phyloP scores from a whole-genome alignment of 2,888 invertebrate species.

The Drosophila colorata region DNA sequence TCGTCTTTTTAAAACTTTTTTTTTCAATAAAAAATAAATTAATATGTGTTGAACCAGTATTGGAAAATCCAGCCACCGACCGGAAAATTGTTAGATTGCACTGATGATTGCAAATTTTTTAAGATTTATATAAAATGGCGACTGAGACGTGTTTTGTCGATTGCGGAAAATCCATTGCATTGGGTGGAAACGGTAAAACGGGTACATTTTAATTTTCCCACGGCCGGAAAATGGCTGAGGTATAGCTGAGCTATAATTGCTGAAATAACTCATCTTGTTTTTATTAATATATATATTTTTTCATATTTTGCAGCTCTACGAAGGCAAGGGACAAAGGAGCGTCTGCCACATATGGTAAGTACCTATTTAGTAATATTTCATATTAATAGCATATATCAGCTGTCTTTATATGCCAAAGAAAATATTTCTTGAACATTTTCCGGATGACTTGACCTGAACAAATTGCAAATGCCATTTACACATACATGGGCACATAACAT shows the following conservation, averaged over 20 bases:
- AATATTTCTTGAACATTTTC: not conserved
- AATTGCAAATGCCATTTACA: constrained; percentile 50
- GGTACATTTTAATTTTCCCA: too few species aligned
- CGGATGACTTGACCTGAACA: constrained; percentile 27
- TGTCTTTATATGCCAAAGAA: too few species aligned
- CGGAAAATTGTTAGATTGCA: not conserved
- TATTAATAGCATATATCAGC: too few species aligned
- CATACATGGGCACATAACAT: constrained; percentile 32
- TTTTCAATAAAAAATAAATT: too few species aligned
- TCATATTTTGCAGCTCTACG: too few species aligned
- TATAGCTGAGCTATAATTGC: not conserved
- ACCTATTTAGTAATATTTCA: too few species aligned
- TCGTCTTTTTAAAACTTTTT: too few species aligned
- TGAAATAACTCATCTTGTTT: not conserved
- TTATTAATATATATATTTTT: too few species aligned
- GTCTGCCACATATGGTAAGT: too few species aligned
- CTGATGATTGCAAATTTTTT: not conserved
- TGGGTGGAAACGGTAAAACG: not conserved
- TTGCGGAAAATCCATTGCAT: not conserved
- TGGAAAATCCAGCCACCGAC: not conserved
- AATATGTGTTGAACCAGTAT: too few species aligned
- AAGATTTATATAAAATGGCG: not conserved
- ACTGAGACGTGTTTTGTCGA: not conserved
- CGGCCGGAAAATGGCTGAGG: not conserved
- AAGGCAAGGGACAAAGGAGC: too few species aligned